Evolutionary conservation across 2,888 invertebrate genomes (phyloP), one percentile per base, ranked within the genome.

Genomic region (Tenthredo scrophulariae): DNA sequence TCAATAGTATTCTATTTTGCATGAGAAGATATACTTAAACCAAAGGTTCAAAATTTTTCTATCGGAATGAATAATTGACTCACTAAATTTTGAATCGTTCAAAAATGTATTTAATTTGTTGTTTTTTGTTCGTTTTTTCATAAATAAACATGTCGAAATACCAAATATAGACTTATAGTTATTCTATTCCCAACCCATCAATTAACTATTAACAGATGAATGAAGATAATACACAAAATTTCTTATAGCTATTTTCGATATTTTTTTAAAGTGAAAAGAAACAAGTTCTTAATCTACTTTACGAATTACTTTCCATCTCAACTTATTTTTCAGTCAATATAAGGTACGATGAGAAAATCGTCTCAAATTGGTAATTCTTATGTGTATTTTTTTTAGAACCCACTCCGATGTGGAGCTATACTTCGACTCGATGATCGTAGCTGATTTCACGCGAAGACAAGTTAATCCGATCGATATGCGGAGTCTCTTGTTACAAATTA

Each of bases 381-480:
- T n/a, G n/a, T n/a, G n/a, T n/a, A n/a, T 5, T 3, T 67, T 4
- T 29, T 33, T 33, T 1, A 2, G 2, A 26, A 62, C 18, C 22
- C 33, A 18, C 7, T 37, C 22, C n/a, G 22, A 77, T 29, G 40
- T 37, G 13, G 6, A 37, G 15, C n/a, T 40, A 58, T 18, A 9
- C 1, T 10, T 5, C 9, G 7, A 15, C 13, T 37, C 33, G 67
- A 9, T 10, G 43, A 83, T 67, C 46, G 83, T 37, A n/a, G 67
- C 46, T 46, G 67, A 83, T 83, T 83, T 67, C 67, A 70, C 83
- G 83, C 83, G 83, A 70, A 83, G 83, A 83, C 83, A 83, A 83
- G 67, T 83, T 83, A 67, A 83, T 83, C 83, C 83, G 46, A 62
- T 83, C 67, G 83, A 83, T 83, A 83, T 83, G 67, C 70, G 65